A percentile compares a stretch with the other conserved stretches of the same genome.
Conservation (phyloP, 2,113 vertebrate species). For the Tichodroma muraria region DNA sequence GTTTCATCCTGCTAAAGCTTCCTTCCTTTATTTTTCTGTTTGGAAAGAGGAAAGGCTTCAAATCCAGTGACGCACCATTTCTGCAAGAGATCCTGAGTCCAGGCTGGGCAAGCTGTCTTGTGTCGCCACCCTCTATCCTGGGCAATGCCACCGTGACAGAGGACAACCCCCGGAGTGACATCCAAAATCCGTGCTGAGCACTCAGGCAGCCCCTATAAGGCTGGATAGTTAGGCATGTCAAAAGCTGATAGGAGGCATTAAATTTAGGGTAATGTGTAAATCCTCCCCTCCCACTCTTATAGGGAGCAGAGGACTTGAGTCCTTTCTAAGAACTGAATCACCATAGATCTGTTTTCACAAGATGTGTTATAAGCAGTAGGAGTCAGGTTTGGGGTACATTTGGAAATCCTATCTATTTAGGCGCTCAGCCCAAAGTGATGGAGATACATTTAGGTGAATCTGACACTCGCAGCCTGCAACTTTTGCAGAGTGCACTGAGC, state of each 20-base stretch:
- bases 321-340: background rate
- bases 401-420: background rate
- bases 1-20: background rate
- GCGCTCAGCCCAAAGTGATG: background rate
- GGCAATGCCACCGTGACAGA: background rate
- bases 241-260: background rate
- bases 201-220: background rate
- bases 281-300: background rate
- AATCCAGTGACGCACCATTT: background rate
- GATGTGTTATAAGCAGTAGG: background rate
- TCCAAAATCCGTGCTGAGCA: background rate
- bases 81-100: background rate
- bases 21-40: background rate
- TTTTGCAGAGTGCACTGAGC: background rate
- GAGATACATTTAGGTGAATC: background rate
- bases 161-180: background rate
- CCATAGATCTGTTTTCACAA: background rate
- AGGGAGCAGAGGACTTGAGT: background rate
- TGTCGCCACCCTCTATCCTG: background rate
- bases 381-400: background rate
- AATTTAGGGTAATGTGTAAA: rapidly evolving
- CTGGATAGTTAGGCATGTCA: background rate
- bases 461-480: background rate
- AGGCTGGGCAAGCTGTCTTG: background rate
- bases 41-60: background rate